phyloP scores from a whole-genome alignment of 2,888 invertebrate species.

The Microctonus hyperodae region DNA sequence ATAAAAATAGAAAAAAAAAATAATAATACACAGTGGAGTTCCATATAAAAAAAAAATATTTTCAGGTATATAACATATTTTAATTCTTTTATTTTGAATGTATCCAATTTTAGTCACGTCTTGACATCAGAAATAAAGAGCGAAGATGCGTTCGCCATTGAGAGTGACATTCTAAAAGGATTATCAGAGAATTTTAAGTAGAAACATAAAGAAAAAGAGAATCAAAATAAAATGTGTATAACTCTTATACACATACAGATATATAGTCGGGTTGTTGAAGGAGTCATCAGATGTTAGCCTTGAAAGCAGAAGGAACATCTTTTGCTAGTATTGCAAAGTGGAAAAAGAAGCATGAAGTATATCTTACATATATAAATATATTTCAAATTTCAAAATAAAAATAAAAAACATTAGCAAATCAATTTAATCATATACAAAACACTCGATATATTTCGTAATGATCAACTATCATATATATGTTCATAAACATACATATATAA shows the following conservation, averaged over 20 bases:
- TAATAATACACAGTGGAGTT: background rate
- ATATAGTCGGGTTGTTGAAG: too few relatives aligned
- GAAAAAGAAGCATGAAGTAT: background rate
- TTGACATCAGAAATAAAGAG: background rate
- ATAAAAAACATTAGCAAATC: constrained; percentile 16
- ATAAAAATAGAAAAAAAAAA: too few relatives aligned
- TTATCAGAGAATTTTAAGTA: constrained; percentile 13
- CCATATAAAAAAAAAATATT: background rate
- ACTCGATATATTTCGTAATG: constrained; percentile 13
- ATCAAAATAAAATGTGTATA: constrained; percentile 4
- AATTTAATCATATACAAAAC: constrained; percentile 4
- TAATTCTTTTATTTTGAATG: background rate
- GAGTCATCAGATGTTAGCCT: background rate
- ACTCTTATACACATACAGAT: background rate
- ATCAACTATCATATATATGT: background rate
- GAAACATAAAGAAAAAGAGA: background rate
- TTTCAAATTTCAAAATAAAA: background rate
- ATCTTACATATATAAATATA: background rate
- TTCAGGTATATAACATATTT: background rate
- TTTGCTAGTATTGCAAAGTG: background rate
- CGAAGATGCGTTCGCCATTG: constrained; percentile 7
- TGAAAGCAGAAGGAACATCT: background rate
- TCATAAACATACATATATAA: too few relatives aligned
- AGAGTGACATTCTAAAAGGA: background rate
- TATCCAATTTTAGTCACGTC: constrained; percentile 19